These are phyloP conservation scores for Macrotus californicus DNA, from an alignment of 2,113 vertebrate species.

Conservation along the genomic window DNA sequence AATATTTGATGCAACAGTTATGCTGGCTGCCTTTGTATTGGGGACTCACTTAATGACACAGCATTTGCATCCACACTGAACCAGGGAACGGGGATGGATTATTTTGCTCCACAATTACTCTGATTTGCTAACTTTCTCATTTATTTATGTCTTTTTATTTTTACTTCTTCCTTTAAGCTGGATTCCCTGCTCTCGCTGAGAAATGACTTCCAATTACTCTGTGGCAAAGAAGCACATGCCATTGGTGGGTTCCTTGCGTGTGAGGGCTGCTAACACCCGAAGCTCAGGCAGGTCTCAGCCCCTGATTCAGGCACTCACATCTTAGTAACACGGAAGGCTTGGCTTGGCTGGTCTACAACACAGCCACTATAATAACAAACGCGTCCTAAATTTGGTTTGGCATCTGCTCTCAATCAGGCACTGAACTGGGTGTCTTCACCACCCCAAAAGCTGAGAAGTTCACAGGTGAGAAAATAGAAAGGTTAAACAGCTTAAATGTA, in stretches of 20 bases:
- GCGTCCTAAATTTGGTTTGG: no score
- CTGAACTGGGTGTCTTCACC: neutral
- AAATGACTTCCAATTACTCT: constrained; percentile 49
- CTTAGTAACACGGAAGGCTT: constrained; percentile 57
- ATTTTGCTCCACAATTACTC: constrained; percentile 53
- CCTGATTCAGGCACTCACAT: constrained; percentile 51
- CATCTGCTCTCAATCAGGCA: neutral
- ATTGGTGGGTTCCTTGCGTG: neutral
- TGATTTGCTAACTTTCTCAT: constrained; percentile 71
- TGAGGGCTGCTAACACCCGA: neutral
- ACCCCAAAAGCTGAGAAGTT: neutral
- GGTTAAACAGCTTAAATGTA: neutral
- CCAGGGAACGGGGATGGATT: constrained; percentile 29
- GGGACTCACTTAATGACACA: constrained; percentile 61
- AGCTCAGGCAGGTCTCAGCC: constrained; percentile 40
- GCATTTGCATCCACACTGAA: constrained; percentile 66
- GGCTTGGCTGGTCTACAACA: constrained; percentile 66
- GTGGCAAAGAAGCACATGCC: constrained; percentile 40
- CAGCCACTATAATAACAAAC: constrained; percentile 45
- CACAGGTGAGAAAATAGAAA: neutral
- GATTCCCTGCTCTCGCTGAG: neutral
- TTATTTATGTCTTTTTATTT: constrained; percentile 55
- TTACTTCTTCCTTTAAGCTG: constrained; percentile 44
- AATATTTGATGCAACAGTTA: constrained; percentile 52
- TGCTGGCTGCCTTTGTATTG: constrained; percentile 55